Conservation (phyloP, 2,888 invertebrate species). For the Coecobrya sp. region DNA sequence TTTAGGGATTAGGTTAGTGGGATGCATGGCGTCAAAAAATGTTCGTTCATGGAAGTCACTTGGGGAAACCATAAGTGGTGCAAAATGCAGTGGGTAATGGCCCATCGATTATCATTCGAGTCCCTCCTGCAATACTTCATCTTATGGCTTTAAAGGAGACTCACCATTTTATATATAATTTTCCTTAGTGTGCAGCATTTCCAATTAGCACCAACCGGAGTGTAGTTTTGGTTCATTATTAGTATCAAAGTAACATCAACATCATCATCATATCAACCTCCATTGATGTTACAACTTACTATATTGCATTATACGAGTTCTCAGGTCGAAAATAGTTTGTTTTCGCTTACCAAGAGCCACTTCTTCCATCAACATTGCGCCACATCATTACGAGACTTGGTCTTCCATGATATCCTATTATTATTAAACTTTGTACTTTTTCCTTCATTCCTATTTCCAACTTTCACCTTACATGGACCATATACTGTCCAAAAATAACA, state of each 20-base stretch:
- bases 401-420: constrained; percentile 22
- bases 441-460: constrained; percentile 19
- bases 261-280: constrained; percentile 74
- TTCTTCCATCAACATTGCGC: constrained; percentile 71
- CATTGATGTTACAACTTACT: constrained; percentile 61
- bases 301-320: constrained; percentile 61
- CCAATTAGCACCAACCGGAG: constrained; percentile 71
- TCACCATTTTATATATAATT: constrained; percentile 69
- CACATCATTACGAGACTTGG: constrained; percentile 63
- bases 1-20: too few relatives aligned
- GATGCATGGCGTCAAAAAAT: too few relatives aligned
- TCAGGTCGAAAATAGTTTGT: constrained; percentile 47
- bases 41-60: too few relatives aligned
- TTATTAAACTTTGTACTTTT: constrained; percentile 13
- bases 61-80: too few relatives aligned
- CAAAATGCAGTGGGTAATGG: too few relatives aligned
- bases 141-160: not conserved
- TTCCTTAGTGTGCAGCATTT: constrained; percentile 59
- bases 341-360: constrained; percentile 12
- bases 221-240: constrained; percentile 67
- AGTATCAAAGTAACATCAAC: constrained; percentile 67
- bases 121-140: not conserved
- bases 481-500: not conserved
- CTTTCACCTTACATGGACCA: not conserved
- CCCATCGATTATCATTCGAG: too few relatives aligned